These are phyloP conservation scores for Melanerpes aurifrons DNA, from an alignment of 2,113 vertebrate species.

Conservation along the genomic window DNA sequence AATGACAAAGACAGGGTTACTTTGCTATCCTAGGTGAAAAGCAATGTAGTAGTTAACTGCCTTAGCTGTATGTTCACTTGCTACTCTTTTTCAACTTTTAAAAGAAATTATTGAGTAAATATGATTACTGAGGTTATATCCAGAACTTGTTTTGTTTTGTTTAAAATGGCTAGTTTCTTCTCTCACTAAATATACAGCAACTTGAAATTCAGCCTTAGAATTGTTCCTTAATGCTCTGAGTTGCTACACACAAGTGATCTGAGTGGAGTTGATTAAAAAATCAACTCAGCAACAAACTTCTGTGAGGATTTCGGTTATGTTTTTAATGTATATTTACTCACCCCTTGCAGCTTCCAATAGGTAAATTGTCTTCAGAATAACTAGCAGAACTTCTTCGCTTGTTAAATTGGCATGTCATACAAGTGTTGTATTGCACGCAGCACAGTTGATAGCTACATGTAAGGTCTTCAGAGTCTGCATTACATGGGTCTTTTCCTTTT, in stretches of 20 bases:
- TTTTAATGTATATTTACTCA: background rate
- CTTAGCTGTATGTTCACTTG: background rate
- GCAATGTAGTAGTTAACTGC: too few relatives aligned
- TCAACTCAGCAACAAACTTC: too few relatives aligned
- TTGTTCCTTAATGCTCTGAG: background rate
- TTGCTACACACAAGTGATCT: background rate
- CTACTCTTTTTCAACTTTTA: background rate
- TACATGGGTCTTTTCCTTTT: accelerated
- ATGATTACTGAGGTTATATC: background rate
- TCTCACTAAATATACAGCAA: background rate
- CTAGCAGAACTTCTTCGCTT: background rate
- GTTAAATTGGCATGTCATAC: accelerated
- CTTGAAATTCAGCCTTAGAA: background rate
- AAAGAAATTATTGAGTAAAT: background rate
- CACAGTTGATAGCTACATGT: accelerated
- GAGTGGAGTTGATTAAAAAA: background rate
- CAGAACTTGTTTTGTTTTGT: background rate
- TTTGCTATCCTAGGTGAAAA: background rate
- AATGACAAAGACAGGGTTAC: background rate
- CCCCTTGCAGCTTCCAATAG: background rate
- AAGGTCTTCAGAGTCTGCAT: accelerated
- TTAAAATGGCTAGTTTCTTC: background rate
- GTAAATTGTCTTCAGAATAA: background rate
- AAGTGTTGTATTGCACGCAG: accelerated
- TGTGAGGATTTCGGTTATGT: background rate